A percentile compares a stretch with the other conserved stretches of the same genome.
Conservation (phyloP, 2,113 vertebrate species). For the Albula goreensis region DNA sequence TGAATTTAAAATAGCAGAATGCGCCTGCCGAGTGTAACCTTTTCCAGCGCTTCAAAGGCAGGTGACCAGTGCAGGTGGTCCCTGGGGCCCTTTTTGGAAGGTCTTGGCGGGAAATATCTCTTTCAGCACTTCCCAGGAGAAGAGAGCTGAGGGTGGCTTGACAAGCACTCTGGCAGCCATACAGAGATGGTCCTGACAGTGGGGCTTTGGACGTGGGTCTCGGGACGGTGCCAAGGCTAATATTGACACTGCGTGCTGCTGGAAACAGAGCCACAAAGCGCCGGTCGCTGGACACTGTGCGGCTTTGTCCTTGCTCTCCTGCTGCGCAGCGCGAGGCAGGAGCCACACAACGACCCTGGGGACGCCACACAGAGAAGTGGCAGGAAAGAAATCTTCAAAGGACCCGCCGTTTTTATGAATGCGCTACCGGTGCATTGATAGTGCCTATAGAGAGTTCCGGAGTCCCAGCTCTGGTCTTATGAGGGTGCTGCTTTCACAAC, state of each 20-base stretch:
- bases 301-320: constrained; percentile 30
- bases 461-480: no score
- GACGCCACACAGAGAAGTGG: background rate
- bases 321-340: constrained; percentile 32
- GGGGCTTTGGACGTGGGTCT: constrained; percentile 38
- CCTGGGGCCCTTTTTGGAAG: no score
- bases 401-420: background rate
- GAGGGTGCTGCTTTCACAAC: no score
- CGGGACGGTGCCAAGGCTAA: constrained; percentile 55
- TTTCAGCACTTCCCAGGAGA: constrained; percentile 3
- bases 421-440: background rate
- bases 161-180: constrained; percentile 16
- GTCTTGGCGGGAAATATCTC: background rate
- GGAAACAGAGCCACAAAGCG: background rate
- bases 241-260: constrained; percentile 60
- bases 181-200: constrained; percentile 31
- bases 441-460: background rate
- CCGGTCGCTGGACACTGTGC: background rate
- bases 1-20: background rate
- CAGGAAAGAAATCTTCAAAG: constrained; percentile 4
- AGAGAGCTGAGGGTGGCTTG: constrained; percentile 36
- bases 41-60: background rate
- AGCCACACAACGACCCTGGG: background rate
- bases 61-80: background rate
- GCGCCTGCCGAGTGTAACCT: background rate